A percentile compares a stretch with the other conserved stretches of the same genome.
These are phyloP conservation scores for Caenorhabditis becei DNA, from an alignment of 2,888 invertebrate genomes.

Conservation along the genomic window DNA sequence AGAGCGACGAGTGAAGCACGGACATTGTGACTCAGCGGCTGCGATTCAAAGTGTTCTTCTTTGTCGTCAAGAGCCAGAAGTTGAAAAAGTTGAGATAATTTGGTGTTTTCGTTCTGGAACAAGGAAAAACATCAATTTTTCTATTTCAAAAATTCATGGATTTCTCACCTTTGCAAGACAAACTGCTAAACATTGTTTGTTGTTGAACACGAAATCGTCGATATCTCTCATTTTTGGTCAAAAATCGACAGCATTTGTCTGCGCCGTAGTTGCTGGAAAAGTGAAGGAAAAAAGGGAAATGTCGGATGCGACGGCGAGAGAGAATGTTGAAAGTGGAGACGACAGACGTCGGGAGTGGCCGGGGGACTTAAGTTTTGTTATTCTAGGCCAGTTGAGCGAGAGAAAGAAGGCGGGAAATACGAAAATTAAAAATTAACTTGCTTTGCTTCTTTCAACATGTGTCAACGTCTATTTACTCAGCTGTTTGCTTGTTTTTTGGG, in stretches of 20 bases:
- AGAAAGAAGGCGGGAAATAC: background rate
- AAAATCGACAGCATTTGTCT: slow-evolving; percentile 21
- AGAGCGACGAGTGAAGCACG: slow-evolving; percentile 75
- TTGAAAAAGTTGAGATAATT: slow-evolving; percentile 57
- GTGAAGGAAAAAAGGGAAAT: background rate
- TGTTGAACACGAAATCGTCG: slow-evolving; percentile 77
- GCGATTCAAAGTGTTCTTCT: slow-evolving; percentile 64
- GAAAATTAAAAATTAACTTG: background rate
- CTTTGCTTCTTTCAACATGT: background rate
- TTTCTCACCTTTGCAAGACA: slow-evolving; percentile 71
- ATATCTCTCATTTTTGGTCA: slow-evolving; percentile 65
- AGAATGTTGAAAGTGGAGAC: background rate
- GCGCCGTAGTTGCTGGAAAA: slow-evolving; percentile 9
- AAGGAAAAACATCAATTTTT: background rate
- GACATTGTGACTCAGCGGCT: slow-evolving; percentile 78
- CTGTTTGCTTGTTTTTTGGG: background rate
- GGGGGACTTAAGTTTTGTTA: background rate
- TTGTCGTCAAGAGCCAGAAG: slow-evolving; percentile 52
- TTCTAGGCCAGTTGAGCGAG: slow-evolving; percentile 13
- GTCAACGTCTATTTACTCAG: too few species aligned
- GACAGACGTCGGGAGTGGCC: background rate
- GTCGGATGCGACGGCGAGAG: background rate
- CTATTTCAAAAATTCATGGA: background rate
- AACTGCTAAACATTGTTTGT: slow-evolving; percentile 76
- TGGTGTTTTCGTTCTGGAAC: slow-evolving; percentile 65